Conservation (phyloP, 2,113 vertebrate species). For the Crocuta crocuta region DNA sequence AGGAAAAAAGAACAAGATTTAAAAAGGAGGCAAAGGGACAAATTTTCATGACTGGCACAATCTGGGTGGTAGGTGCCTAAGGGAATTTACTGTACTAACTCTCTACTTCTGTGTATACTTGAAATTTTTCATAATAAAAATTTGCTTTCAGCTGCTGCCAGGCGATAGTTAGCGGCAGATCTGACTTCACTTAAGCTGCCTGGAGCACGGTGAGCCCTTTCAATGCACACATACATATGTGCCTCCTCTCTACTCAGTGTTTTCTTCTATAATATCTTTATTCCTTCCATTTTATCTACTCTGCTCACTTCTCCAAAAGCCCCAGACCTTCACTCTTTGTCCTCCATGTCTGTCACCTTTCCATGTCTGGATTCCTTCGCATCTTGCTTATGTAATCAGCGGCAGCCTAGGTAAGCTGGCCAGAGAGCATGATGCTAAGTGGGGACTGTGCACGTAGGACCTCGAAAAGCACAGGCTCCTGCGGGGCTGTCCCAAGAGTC, state of each 20-base stretch:
- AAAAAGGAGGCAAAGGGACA: neutral
- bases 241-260: neutral
- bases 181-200: neutral
- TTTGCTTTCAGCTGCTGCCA: neutral
- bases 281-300: constrained; percentile 1
- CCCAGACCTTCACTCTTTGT: neutral
- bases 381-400: no score
- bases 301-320: neutral
- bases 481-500: neutral
- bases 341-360: neutral
- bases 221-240: neutral
- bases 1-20: neutral
- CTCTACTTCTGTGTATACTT: neutral
- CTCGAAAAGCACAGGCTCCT: neutral
- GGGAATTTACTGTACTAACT: neutral
- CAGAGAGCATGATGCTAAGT: neutral
- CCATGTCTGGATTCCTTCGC: neutral
- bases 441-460: no score
- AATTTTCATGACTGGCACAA: neutral
- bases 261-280: neutral
- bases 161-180: neutral
- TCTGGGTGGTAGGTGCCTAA: neutral
- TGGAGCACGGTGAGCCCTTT: neutral
- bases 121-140: neutral
- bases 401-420: neutral